Base-by-base conservation (phyloP, 2,888 invertebrate genomes). In the Pollenia amentaria region DNA sequence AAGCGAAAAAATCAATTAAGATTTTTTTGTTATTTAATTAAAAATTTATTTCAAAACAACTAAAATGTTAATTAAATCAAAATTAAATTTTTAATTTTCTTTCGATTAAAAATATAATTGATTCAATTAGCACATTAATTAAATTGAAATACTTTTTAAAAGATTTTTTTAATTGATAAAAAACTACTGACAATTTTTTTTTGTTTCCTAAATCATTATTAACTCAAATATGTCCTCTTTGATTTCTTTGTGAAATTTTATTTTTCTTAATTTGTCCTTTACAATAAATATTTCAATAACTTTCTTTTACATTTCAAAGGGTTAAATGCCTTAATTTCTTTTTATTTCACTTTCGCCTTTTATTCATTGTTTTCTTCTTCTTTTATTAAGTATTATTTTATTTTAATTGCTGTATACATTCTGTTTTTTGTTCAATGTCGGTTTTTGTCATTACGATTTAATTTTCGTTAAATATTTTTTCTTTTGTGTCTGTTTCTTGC, bases 301-400 rank as follows among this genome's bases (percentile, higher is more conserved):
- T 53, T 21, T n/a, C 3, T 55, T 55, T 21, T 21, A 18, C n/a
- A 21, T n/a, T 29, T 73, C 38, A 73, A 44, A 72, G 46, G 60
- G 48, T 69, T 69, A 69, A 78, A 60, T n/a, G 18, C 7, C 12
- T 4, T 38, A 29, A 29, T 29, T 29, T 29, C 29, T 29, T 29
- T 29, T 29, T 29, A 29, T 29, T 64, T 14, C 16, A 40, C 29
- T 21, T 21, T 3, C 6, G 60, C 60, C 7, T 29, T 29, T 29
- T 42, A 29, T 29, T 57, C 51, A 14, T 64, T 18, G 6, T 10
- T 0, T 18, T 64, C 73, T 60, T 29, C 10, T 29, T 62, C 46
- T 42, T 60, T 84, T 76, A 83, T 80, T 48, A 14, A 21, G 62
- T 48, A 42, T 53, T 70, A 29, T 70, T 62, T 42, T 53, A 16